Conservation (phyloP, 2,797 vertebrate genomes). For the Bradypodion ventrale region DNA sequence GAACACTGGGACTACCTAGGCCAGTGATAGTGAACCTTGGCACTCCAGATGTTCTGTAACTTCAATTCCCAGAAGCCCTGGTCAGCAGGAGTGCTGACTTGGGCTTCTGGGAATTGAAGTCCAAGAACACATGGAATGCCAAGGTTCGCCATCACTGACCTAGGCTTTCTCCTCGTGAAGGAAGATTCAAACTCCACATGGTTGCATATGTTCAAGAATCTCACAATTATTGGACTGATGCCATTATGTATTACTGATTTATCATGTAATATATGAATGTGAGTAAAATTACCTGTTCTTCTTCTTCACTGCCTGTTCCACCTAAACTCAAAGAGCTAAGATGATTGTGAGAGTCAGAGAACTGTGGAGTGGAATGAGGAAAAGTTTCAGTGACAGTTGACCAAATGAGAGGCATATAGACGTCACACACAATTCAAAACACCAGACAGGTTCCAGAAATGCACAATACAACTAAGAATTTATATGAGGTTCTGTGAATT, state of each 20-base stretch:
- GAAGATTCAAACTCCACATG: not conserved
- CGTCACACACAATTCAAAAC: constrained; percentile 8
- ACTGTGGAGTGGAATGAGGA: constrained; percentile 70
- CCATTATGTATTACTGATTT: constrained; percentile 10
- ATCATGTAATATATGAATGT: constrained; percentile 32
- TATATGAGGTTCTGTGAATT: constrained; percentile 43
- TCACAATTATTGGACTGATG: not conserved
- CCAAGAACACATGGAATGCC: no score
- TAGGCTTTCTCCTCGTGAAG: constrained; percentile 25
- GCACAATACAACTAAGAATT: constrained; percentile 9
- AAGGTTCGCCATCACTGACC: no score
- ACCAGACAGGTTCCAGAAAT: constrained; percentile 28
- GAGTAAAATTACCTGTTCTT: constrained; percentile 76
- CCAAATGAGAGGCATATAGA: constrained; percentile 47
- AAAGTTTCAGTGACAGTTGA: constrained; percentile 60
- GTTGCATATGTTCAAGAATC: not conserved
- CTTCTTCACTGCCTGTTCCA: constrained; percentile 80
- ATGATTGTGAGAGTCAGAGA: constrained; percentile 73
- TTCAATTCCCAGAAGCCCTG: no score
- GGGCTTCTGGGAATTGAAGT: no score
- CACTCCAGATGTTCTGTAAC: no score
- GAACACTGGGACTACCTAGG: not conserved
- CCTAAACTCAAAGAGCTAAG: constrained; percentile 78
- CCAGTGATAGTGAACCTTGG: no score
- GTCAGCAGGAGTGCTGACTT: no score